Base-by-base conservation (phyloP, 2,113 vertebrate genomes). In the Calyptomena viridis region DNA sequence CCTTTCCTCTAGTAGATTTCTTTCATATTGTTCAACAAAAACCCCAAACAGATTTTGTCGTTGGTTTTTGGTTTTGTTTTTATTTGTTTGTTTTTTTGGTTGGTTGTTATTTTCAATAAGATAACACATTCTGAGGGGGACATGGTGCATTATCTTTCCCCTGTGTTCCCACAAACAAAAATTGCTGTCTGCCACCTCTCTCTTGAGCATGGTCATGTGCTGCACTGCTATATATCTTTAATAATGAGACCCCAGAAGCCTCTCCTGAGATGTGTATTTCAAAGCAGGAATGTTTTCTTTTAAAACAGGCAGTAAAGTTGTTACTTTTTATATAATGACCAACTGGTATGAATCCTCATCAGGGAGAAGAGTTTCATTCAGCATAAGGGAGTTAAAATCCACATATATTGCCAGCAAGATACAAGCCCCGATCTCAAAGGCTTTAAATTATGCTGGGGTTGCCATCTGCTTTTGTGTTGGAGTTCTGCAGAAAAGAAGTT, bases 231-330 rank as follows among this genome's bases (percentile, higher is more conserved):
- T 84, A 1, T 78, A n/a, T 85, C 39, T 72, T 49, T 82, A 71
- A 63, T 58, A 68, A 3, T 50, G 52, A 75, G 44, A 67, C 22
- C 8, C 15, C 49, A 79, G 66, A 39, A 88, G 11, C 53, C 37
- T 83, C 56, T 92, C 49, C 58, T 52, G 71, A 55, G 56, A 60
- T 3, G 0, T 16, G 5, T 27, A 85, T 75, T 85, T 92, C 78
- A 94, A 79, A 55, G 24, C 49, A 80, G 44, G 21, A 69, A 19
- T 52, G 3, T 64, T 85, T 92, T 67, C 6, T 55, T 87, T 87
- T 75, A 82, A 87, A 87, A 49, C 6, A 87, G 39, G 30, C 30
- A 46, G 30, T 87, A 89, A 94, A 91, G 37, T 11, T 81, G 46
- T 81, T 93, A 49, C 40, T 50, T 90, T 53, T 91, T 67, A 55